Conservation (phyloP, 2,113 vertebrate genomes). For the Poecile atricapillus region DNA sequence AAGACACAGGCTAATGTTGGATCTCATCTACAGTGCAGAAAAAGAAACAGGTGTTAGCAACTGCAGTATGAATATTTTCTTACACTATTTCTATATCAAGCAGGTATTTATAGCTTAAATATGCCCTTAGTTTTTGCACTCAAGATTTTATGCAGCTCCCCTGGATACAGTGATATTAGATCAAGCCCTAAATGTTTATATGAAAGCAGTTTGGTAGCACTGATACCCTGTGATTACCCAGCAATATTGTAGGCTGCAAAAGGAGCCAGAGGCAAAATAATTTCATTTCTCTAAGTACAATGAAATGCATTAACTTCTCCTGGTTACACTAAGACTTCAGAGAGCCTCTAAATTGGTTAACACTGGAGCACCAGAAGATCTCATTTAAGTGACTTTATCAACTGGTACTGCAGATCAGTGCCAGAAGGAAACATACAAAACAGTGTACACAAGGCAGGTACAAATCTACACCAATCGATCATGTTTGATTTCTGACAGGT, state of each 20-base stretch:
- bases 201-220: not conserved
- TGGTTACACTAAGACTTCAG: not conserved
- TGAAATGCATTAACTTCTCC: not conserved
- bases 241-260: not conserved
- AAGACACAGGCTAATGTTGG: not conserved
- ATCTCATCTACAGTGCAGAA: not conserved
- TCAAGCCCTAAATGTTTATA: not conserved
- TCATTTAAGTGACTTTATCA: not conserved
- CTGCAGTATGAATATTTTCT: not conserved
- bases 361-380: not conserved
- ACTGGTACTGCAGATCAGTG: not conserved
- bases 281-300: not conserved
- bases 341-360: not conserved
- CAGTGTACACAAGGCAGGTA: not conserved
- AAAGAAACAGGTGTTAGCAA: not conserved
- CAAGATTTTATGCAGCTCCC: not conserved
- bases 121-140: not conserved
- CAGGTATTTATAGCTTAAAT: not conserved
- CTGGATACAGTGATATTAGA: not conserved
- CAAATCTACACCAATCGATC: accelerated
- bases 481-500: not conserved
- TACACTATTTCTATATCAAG: not conserved
- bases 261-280: not conserved
- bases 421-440: not conserved
- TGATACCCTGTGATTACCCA: not conserved